Evolutionary conservation across 2,113 vertebrate species (phyloP), one percentile per base, ranked within the genome.

Genomic region (Turnix velox): DNA sequence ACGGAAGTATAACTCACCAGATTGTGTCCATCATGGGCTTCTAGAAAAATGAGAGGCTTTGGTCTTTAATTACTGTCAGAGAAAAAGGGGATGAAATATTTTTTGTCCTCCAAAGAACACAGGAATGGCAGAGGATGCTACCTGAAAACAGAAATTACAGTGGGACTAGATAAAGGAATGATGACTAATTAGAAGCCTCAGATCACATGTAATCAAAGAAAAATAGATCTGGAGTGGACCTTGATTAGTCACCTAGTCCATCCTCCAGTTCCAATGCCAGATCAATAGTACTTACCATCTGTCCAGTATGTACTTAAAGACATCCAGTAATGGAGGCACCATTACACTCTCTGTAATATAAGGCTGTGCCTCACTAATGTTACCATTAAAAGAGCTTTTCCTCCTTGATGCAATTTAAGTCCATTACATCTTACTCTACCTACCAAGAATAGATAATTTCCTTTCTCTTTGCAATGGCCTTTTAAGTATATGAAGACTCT

Each of bases 251-350:
- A 91, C 40, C 72, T 78, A 54, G 57, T 81, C 65, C 61, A 63
- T 72, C 48, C 52, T 88, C 84, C 89, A 78, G 24, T 81, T 95
- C 84, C 81, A 91, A 65, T 40, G 57, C 9, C 77, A 93, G 77
- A 95, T 96, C 95, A 87, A 95, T 92, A 93, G 48, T 39, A 87
- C 76, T 88, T 78, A 63, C n/a, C 87, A 57, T 62, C 78, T 89
- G 77, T 81, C 62, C 91, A 84, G 80, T 40, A 88, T 0, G 0
- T 78, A 66, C 76, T 62, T 88, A 55, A 63, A 90, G 73, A 81
- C 73, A 74, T 78, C 39, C 43, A 46, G 91, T 92, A 94, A 95
- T 58, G 55, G 84, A 88, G 80, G 59, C 48, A 37, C 31, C 52
- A 78, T 93, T 84, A 87, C 35, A 78, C 61, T 8, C 61, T 48